Percentiles rank a stretch among this genome's conserved stretches.
phyloP scores from a whole-genome alignment of 2,888 invertebrate genomes.

The Drosophila rellima region DNA sequence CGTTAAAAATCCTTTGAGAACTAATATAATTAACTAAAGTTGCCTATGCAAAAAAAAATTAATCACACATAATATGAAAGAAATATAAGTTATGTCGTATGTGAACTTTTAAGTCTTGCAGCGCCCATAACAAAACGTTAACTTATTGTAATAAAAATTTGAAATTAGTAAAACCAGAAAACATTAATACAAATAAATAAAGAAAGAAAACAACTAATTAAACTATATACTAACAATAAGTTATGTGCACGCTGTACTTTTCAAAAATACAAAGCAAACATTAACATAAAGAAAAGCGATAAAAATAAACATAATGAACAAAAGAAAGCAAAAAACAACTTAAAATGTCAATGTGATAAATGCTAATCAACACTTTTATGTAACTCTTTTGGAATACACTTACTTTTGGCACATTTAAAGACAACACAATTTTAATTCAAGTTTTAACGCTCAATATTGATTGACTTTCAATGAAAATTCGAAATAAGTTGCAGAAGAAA shows the following conservation, averaged over 20 bases:
- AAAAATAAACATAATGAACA: constrained; percentile 40
- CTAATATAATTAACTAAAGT: constrained; percentile 53
- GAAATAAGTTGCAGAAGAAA: constrained; percentile 61
- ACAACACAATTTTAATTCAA: constrained; percentile 48
- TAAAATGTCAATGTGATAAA: constrained; percentile 76
- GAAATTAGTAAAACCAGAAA: constrained; percentile 48
- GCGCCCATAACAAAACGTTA: constrained; percentile 64
- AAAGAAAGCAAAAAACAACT: constrained; percentile 48
- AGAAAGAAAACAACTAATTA: constrained; percentile 51
- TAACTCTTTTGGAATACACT: constrained; percentile 62
- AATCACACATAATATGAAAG: constrained; percentile 34
- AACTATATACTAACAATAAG: constrained; percentile 59
- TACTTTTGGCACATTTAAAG: constrained; percentile 68
- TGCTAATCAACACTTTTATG: constrained; percentile 73
- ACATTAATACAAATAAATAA: constrained; percentile 11
- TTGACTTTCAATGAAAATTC: constrained; percentile 61
- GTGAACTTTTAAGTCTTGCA: constrained; percentile 39
- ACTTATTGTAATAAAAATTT: constrained; percentile 67
- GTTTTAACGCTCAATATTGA: constrained; percentile 50
- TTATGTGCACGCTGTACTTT: constrained; percentile 79
- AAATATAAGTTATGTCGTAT: constrained; percentile 41
- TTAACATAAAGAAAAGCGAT: constrained; percentile 20
- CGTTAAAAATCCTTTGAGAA: constrained; percentile 59
- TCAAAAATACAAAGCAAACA: constrained; percentile 65
- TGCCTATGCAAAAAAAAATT: constrained; percentile 68